These are phyloP conservation scores for Ylistrum balloti DNA, from an alignment of 1,140 invertebrate genomes.

Conservation along the genomic window DNA sequence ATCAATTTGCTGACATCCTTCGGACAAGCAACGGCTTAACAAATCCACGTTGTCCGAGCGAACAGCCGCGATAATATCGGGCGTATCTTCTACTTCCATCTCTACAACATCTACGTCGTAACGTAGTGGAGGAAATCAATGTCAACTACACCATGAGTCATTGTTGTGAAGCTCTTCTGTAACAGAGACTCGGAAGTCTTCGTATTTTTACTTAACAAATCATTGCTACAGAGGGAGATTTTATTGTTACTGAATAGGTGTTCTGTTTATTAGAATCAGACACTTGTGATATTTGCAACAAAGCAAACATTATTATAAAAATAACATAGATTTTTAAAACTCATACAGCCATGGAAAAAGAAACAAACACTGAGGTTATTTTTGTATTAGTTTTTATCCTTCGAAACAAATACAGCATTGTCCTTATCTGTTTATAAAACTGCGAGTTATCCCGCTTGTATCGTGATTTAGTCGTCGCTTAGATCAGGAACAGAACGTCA, in stretches of 20 bases:
- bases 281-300: too few species aligned
- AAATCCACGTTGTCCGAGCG: not conserved
- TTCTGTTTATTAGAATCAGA: not conserved
- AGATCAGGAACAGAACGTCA: too few species aligned
- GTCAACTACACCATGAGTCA: not conserved
- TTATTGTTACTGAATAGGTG: not conserved
- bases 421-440: not conserved
- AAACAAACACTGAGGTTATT: too few species aligned
- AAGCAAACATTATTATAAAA: not conserved
- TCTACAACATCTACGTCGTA: not conserved
- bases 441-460: not conserved
- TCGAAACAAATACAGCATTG: not conserved
- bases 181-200: constrained; percentile 16
- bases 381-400: not conserved
- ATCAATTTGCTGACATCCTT: not conserved
- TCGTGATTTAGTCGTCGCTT: too few species aligned
- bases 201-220: not conserved
- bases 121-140: not conserved
- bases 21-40: not conserved
- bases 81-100: constrained; percentile 20
- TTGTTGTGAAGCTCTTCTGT: constrained; percentile 50
- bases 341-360: not conserved
- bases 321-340: not conserved
- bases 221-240: not conserved
- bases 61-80: constrained; percentile 30